phyloP scores from a whole-genome alignment of 1,140 invertebrate genomes.

The Chironomus tepperi region DNA sequence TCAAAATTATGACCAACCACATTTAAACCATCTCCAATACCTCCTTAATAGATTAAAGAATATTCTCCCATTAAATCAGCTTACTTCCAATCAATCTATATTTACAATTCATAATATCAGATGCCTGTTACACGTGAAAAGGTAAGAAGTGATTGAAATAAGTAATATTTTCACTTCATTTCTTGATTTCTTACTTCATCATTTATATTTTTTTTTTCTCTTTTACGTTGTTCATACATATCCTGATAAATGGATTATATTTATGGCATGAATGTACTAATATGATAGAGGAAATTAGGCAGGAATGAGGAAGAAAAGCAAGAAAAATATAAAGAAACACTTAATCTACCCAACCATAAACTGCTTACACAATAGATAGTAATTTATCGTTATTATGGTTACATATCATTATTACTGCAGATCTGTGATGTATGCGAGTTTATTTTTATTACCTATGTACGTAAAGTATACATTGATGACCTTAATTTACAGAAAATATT shows the following conservation, averaged over 20 bases:
- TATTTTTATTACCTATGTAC: neutral
- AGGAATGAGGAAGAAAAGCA: neutral
- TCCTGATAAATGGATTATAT: conserved; percentile 2
- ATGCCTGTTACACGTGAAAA: neutral
- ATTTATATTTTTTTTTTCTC: neutral
- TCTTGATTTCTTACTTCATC: neutral
- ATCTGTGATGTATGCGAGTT: neutral
- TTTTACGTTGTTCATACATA: neutral
- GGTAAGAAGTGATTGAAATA: neutral
- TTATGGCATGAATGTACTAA: neutral
- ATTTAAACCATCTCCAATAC: too few species aligned
- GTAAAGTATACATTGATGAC: too few species aligned
- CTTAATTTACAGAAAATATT: too few species aligned
- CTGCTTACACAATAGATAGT: conserved; percentile 19
- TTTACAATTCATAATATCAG: too few species aligned
- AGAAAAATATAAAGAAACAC: neutral
- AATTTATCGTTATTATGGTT: conserved; percentile 21
- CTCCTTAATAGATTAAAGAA: too few species aligned
- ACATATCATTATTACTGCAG: conserved; percentile 13
- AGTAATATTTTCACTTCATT: neutral
- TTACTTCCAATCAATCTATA: too few species aligned
- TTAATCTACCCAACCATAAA: conserved; percentile 20
- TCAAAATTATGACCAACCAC: too few species aligned
- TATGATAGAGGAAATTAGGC: neutral
- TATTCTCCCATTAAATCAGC: too few species aligned